These are phyloP conservation scores for Eupeodes luniger DNA, from an alignment of 2,888 invertebrate genomes.

Conservation along the genomic window DNA sequence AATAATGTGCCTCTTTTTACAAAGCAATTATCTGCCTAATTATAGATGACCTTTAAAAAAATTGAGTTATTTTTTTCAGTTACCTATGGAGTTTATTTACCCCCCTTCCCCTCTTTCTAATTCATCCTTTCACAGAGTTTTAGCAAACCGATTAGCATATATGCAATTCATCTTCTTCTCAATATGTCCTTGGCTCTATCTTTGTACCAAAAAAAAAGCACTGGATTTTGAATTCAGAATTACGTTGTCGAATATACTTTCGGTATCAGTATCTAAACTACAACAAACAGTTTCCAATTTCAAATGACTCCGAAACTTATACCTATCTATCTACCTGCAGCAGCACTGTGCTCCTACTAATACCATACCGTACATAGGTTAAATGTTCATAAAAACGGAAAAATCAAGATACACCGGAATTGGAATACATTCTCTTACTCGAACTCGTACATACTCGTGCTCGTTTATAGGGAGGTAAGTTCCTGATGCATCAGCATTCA, in stretches of 20 bases:
- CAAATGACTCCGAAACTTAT: not conserved
- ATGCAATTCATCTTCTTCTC: slow-evolving; percentile 42
- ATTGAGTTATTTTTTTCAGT: too few species aligned
- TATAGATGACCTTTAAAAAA: too few species aligned
- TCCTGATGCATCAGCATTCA: not conserved
- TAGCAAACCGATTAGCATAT: slow-evolving; percentile 37
- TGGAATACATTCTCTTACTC: not conserved
- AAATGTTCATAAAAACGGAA: not conserved
- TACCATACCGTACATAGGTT: too few species aligned
- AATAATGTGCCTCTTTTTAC: too few species aligned
- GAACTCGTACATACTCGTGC: too few species aligned
- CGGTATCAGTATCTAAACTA: not conserved
- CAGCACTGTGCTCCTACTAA: not conserved
- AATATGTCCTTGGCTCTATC: not conserved
- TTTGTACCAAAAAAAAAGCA: not conserved
- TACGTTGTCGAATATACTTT: not conserved
- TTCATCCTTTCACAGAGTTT: not conserved
- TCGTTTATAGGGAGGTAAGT: too few species aligned
- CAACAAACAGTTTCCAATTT: not conserved
- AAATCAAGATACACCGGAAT: slow-evolving; percentile 26
- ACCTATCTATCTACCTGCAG: not conserved
- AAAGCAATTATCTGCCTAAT: too few species aligned
- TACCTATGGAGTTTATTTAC: too few species aligned
- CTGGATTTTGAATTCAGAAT: not conserved
- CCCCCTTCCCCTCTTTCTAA: too few species aligned